phyloP scores from a whole-genome alignment of 2,797 vertebrate genomes.

The Syndactyla subalaris region DNA sequence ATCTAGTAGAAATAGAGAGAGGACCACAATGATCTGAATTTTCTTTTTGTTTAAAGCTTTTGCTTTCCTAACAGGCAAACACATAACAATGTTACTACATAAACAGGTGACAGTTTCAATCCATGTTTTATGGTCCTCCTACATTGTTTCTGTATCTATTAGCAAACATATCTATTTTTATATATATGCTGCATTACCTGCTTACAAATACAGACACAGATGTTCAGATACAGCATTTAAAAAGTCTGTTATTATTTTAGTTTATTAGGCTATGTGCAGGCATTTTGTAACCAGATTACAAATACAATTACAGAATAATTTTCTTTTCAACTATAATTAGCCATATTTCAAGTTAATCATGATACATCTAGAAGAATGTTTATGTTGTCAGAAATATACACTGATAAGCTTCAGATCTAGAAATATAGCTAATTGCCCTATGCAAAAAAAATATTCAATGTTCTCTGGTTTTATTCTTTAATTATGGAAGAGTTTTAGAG shows the following conservation, averaged over 20 bases:
- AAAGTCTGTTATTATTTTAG: background rate
- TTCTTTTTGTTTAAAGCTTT: background rate
- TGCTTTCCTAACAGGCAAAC: background rate
- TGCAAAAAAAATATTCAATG: background rate
- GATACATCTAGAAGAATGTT: background rate
- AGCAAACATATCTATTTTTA: background rate
- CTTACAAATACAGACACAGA: background rate
- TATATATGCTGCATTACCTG: background rate
- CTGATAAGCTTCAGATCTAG: background rate
- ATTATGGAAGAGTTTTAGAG: background rate
- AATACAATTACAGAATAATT: slow-evolving; percentile 37
- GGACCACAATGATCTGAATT: background rate
- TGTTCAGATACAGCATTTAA: background rate
- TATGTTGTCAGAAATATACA: background rate
- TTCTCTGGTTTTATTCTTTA: background rate
- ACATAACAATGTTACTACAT: rapidly evolving
- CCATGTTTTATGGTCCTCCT: background rate
- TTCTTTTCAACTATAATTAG: slow-evolving; percentile 51
- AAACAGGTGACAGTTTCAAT: background rate
- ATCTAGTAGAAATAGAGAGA: background rate
- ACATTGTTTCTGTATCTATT: background rate
- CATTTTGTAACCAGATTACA: slow-evolving; percentile 22
- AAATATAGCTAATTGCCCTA: background rate
- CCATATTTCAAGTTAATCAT: slow-evolving; percentile 24
- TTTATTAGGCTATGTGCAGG: background rate